Evolutionary conservation across 2,113 vertebrate genomes (phyloP), one percentile per base, ranked within the genome.

Genomic region (Actinemys pallida): DNA sequence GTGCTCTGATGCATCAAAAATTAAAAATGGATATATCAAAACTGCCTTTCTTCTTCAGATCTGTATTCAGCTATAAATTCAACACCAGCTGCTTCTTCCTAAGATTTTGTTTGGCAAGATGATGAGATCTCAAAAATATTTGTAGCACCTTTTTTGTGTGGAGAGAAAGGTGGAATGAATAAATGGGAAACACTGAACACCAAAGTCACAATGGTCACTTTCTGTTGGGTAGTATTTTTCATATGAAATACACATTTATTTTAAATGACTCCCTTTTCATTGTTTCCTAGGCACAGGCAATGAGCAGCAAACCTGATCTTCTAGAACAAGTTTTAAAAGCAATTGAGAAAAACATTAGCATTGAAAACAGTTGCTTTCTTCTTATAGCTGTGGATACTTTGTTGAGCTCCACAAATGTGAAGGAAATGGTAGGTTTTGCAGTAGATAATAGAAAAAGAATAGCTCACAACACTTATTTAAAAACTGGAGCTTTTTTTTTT

Each of bases 331-430:
- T 99, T 97, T 99, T 99, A 93, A 98, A 97, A 94, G 99, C 99
- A 91, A 97, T 99, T 97, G 98, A 98, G 97, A 99, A 99, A 95
- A 98, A 97, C 53, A 97, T 99, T 94, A 99, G 98, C n/a, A 99
- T 98, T 95, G 99, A 99, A 88, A 99, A 99, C 95, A 99, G 99
- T 96, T 99, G 99, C 94, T 98, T 98, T 87, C 98, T 99, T 54
- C 99, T 99, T 95, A 95, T 98, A 88, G 98, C 99, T 50, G 97
- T 99, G 96, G 98, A 99, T 93, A 85, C 4, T 0, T 97, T 99
- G 92, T 96, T 98, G 90, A 97, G 96, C 69, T 98, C 96, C 1
- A 79, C 97, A 88, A 95, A 84, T 8, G 96, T 92, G 94, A 98
- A 98, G 69, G 98, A 98, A 90, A 98, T 98, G 98, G 98, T 98